These are phyloP conservation scores for Stenchaetothrips biformis DNA, from an alignment of 2,888 invertebrate genomes.

Conservation along the genomic window DNA sequence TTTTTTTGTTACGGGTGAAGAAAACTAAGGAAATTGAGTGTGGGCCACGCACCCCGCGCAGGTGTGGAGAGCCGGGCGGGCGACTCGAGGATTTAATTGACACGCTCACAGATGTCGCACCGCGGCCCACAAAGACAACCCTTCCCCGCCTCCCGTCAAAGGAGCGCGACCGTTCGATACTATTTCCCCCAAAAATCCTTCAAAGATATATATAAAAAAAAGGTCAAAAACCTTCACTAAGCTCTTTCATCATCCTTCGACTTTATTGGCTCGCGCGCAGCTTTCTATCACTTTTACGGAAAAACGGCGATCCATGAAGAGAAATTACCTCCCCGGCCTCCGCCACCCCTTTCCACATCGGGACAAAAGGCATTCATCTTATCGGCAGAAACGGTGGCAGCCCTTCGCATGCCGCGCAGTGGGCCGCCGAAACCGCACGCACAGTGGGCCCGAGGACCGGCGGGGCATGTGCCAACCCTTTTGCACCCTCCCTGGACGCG, in stretches of 20 bases:
- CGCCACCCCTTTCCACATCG: background rate
- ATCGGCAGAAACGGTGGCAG: background rate
- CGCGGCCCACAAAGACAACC: background rate
- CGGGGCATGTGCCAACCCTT: background rate
- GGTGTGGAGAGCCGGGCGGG: background rate
- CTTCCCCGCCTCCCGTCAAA: background rate
- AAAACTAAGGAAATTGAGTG: background rate
- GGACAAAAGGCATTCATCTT: constrained; percentile 1
- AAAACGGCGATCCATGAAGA: constrained; percentile 21
- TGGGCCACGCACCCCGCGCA: background rate
- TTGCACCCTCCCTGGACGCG: background rate
- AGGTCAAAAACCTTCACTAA: background rate
- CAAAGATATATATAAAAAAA: background rate
- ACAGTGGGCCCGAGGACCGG: background rate
- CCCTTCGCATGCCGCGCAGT: no score
- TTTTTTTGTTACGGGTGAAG: background rate
- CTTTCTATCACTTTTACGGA: constrained; percentile 15
- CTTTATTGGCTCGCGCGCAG: background rate
- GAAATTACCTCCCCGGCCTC: background rate
- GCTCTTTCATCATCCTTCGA: background rate
- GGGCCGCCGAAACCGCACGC: background rate
- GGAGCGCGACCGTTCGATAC: background rate
- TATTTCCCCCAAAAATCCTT: background rate
- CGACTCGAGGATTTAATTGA: background rate
- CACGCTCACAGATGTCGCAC: background rate